Evolutionary conservation across 1,140 invertebrate genomes (phyloP).

Genomic region (Trichonephila inaurata): DNA sequence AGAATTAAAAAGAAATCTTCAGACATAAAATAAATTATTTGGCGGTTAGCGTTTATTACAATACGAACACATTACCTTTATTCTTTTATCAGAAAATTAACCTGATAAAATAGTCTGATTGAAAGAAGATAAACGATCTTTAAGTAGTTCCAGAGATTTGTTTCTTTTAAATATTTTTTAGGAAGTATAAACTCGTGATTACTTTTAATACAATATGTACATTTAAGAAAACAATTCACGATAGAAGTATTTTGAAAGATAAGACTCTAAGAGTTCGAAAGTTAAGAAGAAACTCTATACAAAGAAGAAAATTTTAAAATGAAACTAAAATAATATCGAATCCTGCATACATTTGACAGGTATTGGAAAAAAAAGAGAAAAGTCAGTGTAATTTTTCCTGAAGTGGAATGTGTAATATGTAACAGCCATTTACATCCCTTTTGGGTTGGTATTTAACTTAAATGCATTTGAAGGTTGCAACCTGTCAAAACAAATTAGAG

Average conservation of each 20-base stretch:
- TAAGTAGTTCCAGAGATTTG: background rate
- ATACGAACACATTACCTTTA: background rate
- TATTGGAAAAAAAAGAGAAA: background rate
- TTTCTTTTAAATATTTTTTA: background rate
- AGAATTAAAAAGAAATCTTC: no score
- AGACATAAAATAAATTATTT: no score
- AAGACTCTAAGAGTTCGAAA: background rate
- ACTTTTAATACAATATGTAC: background rate
- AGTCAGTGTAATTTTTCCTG: conserved; percentile 13
- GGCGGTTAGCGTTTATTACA: no score
- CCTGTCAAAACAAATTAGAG: conserved; percentile 60
- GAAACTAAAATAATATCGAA: background rate
- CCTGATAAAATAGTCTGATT: background rate
- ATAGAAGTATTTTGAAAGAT: background rate
- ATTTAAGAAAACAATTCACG: background rate
- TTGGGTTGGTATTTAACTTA: conserved; percentile 43
- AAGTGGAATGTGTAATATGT: background rate
- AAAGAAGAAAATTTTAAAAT: background rate
- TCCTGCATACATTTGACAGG: background rate
- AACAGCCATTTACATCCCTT: conserved; percentile 16
- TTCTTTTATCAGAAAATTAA: background rate
- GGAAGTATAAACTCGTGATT: background rate
- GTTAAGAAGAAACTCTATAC: background rate
- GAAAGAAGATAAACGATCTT: background rate
- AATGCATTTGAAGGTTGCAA: conserved; percentile 27